phyloP scores from a whole-genome alignment of 2,888 invertebrate genomes.

The Drymonia ruficornis region DNA sequence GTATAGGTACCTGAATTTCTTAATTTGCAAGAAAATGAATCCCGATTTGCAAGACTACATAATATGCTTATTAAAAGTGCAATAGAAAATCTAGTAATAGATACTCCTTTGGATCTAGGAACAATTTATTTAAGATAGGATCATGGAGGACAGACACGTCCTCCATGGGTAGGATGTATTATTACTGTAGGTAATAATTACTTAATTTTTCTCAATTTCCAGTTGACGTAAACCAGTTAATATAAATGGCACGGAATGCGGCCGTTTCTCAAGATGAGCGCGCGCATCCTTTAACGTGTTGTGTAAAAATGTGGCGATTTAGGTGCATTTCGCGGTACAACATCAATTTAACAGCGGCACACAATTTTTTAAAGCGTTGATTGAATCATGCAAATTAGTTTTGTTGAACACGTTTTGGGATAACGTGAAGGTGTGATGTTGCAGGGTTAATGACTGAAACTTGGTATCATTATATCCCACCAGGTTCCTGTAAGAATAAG shows the following conservation, averaged over 20 bases:
- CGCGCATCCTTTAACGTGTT: constrained; percentile 6
- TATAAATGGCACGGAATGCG: constrained; percentile 4
- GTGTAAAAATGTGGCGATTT: constrained; percentile 35
- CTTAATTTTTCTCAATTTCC: neutral
- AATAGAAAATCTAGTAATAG: no score
- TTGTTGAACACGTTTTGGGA: constrained; percentile 17
- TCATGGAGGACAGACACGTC: no score
- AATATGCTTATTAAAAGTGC: no score
- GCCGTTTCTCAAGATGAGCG: constrained; percentile 3
- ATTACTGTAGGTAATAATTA: no score
- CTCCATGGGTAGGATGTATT: no score
- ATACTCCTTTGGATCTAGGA: no score
- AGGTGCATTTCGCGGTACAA: constrained; percentile 41
- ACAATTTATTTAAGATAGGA: no score
- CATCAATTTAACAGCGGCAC: constrained; percentile 37
- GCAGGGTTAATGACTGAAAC: neutral
- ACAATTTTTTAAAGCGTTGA: constrained; percentile 42
- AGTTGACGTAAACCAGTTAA: neutral
- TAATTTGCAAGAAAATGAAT: no score
- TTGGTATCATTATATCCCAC: no score
- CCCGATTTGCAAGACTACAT: no score
- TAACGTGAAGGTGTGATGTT: constrained; percentile 4
- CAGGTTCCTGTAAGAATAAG: no score
- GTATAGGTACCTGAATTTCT: no score
- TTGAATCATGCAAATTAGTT: constrained; percentile 39